Conservation (phyloP, 1,140 invertebrate genomes). For the Samia ricini region DNA sequence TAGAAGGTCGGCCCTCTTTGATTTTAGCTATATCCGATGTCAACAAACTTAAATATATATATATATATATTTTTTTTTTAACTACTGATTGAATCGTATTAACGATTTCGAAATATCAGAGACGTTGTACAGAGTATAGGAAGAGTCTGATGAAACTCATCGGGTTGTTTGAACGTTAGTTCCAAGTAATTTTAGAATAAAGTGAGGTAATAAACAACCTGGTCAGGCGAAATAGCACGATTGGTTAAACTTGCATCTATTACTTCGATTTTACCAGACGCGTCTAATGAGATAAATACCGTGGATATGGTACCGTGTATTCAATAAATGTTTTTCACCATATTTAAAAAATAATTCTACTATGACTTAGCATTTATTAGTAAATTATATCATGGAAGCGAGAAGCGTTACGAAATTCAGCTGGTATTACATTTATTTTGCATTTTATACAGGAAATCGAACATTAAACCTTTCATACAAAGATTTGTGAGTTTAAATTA, state of each 20-base stretch:
- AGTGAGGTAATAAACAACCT: constrained; percentile 45
- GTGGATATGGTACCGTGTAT: background rate
- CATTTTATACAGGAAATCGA: background rate
- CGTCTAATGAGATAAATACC: constrained; percentile 1
- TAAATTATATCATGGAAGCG: background rate
- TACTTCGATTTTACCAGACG: constrained; percentile 1
- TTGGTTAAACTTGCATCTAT: constrained; percentile 12
- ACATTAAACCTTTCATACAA: background rate
- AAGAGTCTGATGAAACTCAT: constrained; percentile 40
- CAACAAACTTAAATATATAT: constrained; percentile 12
- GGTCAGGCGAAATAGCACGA: constrained; percentile 15
- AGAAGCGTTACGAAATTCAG: background rate
- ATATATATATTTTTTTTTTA: no score
- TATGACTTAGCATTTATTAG: background rate
- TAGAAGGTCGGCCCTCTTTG: constrained; percentile 24
- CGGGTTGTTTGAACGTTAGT: constrained; percentile 27
- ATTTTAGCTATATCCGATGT: constrained; percentile 25
- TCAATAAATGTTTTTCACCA: background rate
- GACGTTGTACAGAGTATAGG: constrained; percentile 35
- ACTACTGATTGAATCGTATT: constrained; percentile 16
- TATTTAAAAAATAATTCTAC: background rate
- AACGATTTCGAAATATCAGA: constrained; percentile 26
- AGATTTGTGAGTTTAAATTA: background rate
- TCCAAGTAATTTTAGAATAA: constrained; percentile 28
- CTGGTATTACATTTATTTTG: background rate